phyloP scores from a whole-genome alignment of 2,888 invertebrate species.

The Andrena hattorfiana region DNA sequence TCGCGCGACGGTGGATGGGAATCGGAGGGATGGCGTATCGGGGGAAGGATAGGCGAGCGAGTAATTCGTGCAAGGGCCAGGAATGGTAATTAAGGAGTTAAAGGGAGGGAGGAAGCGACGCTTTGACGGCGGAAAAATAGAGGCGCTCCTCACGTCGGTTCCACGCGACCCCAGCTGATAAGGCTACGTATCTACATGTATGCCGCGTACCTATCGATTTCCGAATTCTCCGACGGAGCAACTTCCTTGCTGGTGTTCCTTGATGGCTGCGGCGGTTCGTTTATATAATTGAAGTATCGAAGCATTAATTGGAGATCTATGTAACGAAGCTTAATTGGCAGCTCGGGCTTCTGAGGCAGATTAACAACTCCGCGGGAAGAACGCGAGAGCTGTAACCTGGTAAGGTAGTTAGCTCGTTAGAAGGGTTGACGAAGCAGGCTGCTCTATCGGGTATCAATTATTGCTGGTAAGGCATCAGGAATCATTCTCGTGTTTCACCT shows the following conservation, averaged over 20 bases:
- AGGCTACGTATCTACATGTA: constrained; percentile 10
- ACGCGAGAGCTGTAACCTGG: neutral
- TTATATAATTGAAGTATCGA: constrained; percentile 47
- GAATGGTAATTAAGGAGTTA: constrained; percentile 60
- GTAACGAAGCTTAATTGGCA: constrained; percentile 44
- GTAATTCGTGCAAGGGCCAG: constrained; percentile 48
- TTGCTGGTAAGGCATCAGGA: neutral
- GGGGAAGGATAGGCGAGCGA: constrained; percentile 37
- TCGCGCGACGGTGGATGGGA: constrained; percentile 9
- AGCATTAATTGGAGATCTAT: constrained; percentile 30
- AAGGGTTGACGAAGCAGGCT: constrained; percentile 12
- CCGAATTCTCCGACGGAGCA: constrained; percentile 15
- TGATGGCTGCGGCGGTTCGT: neutral
- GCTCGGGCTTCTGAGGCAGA: constrained; percentile 9
- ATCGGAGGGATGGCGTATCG: constrained; percentile 30
- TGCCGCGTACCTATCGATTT: constrained; percentile 45
- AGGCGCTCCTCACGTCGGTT: constrained; percentile 12
- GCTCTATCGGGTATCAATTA: neutral
- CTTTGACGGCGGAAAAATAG: constrained; percentile 52
- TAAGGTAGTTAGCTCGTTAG: constrained; percentile 9
- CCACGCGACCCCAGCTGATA: constrained; percentile 1
- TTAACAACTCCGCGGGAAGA: constrained; percentile 14
- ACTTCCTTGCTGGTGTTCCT: neutral
- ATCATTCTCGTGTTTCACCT: neutral
- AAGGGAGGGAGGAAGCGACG: constrained; percentile 44